Base-by-base conservation (phyloP, 2,113 vertebrate genomes). In the Scolopax mira region DNA sequence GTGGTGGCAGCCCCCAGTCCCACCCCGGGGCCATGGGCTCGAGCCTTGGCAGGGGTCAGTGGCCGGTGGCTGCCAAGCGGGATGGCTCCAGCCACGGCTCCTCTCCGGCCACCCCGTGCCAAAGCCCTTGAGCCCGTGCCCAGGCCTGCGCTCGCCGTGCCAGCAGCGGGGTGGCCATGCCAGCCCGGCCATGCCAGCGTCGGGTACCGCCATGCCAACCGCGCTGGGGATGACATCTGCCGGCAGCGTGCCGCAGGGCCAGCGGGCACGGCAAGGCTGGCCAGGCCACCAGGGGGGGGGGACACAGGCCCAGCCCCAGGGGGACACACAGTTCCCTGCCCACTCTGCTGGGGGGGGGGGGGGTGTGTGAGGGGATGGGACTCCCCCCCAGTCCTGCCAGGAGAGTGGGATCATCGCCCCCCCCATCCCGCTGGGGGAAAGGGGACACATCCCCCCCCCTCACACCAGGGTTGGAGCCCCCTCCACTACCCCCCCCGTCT, bases 121-220 rank as follows among this genome's bases (percentile, higher is more conserved):
- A 98, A 96, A 97, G 95, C 97, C 96, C 96, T 54, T 88, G 54
- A 93, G 91, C 64, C 46, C 35, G 79, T 97, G 94, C 94, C 97
- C 95, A 89, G 70, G 90, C 83, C 77, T 93, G 91, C 3, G 46
- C 52, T 58, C 14, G 30, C 85, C 15, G 39, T 87, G 93, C 93
- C 93, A 95, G 21, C 67, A 4, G 55, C 44, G 4, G 24, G 39
- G 72, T 49, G 31, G 11, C 67, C 5, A 42, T 72, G 96, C 96
- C 97, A 90, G 73, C 84, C 65, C 1, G 12, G 85, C 89, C 84
- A 2, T 79, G 86, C 71, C 90, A 86, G 54, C 15, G 15, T 17
- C 5, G 42, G 67, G 16, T 35, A 39, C 35, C 10, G 7, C 35
- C 52, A 57, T 86, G 46, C 79, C 91, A 97, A 96, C 71, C 82